Conservation (phyloP, 2,797 vertebrate species). For the Phalanger gymnotis region DNA sequence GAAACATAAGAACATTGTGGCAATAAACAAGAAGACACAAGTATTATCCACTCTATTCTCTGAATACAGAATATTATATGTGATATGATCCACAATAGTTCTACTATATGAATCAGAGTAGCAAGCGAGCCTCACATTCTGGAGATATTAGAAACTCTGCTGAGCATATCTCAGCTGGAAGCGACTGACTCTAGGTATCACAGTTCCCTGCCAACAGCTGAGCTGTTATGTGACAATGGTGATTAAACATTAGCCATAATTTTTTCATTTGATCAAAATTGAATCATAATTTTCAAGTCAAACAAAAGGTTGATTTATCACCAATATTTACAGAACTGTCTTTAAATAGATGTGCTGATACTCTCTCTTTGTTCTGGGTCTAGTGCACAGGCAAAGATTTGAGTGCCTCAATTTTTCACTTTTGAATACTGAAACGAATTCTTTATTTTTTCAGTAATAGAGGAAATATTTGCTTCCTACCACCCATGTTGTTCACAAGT, state of each 20-base stretch:
- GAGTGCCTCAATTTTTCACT: background rate
- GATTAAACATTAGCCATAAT: conserved; percentile 70
- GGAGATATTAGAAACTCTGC: conserved; percentile 19
- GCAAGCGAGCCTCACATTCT: conserved; percentile 8
- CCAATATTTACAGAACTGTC: conserved; percentile 67
- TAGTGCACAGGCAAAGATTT: background rate
- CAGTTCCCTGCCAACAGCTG: conserved; percentile 47
- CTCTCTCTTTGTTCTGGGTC: background rate
- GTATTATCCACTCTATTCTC: conserved; percentile 2
- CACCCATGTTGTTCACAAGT: background rate
- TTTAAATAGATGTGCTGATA: conserved; percentile 40
- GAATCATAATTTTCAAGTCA: conserved; percentile 71
- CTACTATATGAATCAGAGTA: conserved; percentile 26
- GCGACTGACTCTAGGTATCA: conserved; percentile 58
- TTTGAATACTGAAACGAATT: conserved; percentile 57
- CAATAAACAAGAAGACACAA: conserved; percentile 4
- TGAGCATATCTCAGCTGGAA: conserved; percentile 23
- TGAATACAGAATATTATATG: conserved; percentile 25
- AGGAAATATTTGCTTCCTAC: background rate
- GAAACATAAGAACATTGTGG: background rate
- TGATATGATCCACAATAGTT: conserved; percentile 8
- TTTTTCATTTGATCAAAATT: conserved; percentile 67
- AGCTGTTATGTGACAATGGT: conserved; percentile 63
- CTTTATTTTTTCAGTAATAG: conserved; percentile 15
- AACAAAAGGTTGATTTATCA: conserved; percentile 72